Percentiles rank a stretch among this genome's conserved stretches.
Conservation (phyloP, 2,888 invertebrate species). For the Eueremaeus valkanovi region DNA sequence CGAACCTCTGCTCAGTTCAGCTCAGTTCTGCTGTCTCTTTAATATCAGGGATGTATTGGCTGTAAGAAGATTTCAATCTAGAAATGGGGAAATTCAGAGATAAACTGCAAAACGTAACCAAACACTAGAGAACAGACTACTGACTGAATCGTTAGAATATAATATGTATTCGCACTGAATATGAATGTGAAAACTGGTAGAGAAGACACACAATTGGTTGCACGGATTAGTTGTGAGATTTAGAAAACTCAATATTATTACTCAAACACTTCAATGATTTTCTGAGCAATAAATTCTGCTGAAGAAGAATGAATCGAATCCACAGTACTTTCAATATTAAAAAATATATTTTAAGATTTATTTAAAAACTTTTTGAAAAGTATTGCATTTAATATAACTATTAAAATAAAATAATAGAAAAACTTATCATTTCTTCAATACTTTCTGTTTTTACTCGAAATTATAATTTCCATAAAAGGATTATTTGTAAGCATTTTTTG, state of each 20-base stretch:
- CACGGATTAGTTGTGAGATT: conserved; percentile 8
- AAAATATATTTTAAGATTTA: not conserved
- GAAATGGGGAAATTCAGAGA: conserved; percentile 23
- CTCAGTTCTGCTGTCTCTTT: not conserved
- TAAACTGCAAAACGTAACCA: conserved; percentile 26
- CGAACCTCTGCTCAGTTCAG: no score
- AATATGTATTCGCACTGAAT: not conserved
- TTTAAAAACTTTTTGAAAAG: no score
- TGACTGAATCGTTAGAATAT: no score
- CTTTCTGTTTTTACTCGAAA: no score
- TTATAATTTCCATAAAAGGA: no score
- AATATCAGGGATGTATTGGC: not conserved
- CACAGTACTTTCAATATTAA: not conserved
- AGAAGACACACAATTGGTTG: not conserved
- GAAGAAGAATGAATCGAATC: not conserved
- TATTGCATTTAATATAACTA: no score
- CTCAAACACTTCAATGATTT: conserved; percentile 19
- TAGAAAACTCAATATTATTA: conserved; percentile 11
- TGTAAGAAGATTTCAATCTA: conserved; percentile 33
- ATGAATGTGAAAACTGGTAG: not conserved
- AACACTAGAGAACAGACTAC: not conserved
- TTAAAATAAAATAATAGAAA: no score
- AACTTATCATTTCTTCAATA: no score
- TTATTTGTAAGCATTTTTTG: no score
- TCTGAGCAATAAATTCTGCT: not conserved